A percentile compares a stretch with the other conserved stretches of the same genome.
Evolutionary conservation across 2,113 vertebrate species (phyloP).

Genomic region (Odocoileus virginianus): DNA sequence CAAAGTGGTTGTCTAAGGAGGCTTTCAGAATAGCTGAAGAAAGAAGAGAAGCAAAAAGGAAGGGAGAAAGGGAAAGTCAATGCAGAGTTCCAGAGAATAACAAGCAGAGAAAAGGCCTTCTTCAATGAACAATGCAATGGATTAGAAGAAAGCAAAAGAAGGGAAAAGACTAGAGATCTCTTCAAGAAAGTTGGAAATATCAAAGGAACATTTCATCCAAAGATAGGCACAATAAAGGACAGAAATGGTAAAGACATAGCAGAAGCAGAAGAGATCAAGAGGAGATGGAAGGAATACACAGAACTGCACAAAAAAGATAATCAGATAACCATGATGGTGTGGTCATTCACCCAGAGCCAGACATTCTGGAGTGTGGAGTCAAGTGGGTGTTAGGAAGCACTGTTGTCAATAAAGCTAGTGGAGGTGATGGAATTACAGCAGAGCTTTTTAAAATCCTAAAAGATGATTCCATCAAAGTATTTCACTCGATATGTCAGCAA

Average conservation of each 20-base stretch:
- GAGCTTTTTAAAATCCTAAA: not conserved
- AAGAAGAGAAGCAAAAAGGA: not conserved
- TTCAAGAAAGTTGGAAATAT: not conserved
- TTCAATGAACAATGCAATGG: not conserved
- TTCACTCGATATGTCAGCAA: not conserved
- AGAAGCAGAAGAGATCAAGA: not conserved
- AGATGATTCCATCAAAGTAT: not conserved
- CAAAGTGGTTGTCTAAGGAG: not conserved
- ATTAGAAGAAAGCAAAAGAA: not conserved
- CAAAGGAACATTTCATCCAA: not conserved
- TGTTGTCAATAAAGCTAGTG: not conserved
- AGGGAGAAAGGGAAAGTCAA: not conserved
- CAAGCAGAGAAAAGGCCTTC: not conserved
- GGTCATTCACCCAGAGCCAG: not conserved
- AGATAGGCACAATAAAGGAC: not conserved
- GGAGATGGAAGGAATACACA: not conserved
- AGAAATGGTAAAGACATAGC: not conserved
- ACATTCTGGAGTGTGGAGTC: not conserved
- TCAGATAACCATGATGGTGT: fast-evolving
- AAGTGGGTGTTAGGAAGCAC: not conserved
- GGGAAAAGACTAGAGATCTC: not conserved
- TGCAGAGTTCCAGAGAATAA: not conserved
- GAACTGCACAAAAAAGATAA: not conserved
- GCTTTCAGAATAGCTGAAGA: not conserved
- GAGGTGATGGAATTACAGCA: not conserved